A percentile compares a stretch with the other conserved stretches of the same genome.
Conservation (phyloP, 1,140 invertebrate genomes). For the Reticulitermes speratus region DNA sequence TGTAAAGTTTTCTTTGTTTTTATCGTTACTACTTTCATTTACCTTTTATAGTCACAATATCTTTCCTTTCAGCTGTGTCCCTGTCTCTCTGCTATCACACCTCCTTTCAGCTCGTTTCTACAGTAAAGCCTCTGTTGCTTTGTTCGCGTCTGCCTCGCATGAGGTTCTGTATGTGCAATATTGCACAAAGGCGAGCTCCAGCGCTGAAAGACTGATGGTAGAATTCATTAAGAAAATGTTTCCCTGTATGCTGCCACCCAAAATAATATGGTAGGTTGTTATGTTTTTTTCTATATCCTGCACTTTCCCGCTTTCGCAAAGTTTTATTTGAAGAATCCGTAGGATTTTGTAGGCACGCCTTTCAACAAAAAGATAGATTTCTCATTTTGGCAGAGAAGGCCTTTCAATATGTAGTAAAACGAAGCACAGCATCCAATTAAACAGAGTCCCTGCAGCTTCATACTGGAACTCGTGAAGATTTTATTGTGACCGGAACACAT, state of each 20-base stretch:
- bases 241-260: not conserved
- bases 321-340: constrained; percentile 8
- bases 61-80: not conserved
- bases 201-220: not conserved
- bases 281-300: not conserved
- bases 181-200: not conserved
- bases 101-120: not conserved
- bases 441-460: not conserved
- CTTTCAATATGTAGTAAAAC: not conserved
- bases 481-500: not conserved
- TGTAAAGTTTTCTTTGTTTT: not conserved
- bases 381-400: not conserved
- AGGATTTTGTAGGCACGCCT: not conserved
- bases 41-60: not conserved
- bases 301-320: not conserved
- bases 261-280: constrained; percentile 9
- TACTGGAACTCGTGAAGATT: not conserved
- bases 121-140: not conserved
- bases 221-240: constrained; percentile 19
- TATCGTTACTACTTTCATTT: not conserved
- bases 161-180: not conserved
- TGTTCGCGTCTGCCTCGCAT: not conserved
- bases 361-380: constrained; percentile 19
- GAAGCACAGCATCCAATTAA: not conserved
- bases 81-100: not conserved